A percentile compares a stretch with the other conserved stretches of the same genome.
These are phyloP conservation scores for Urocynchramus pylzowi DNA, from an alignment of 2,113 vertebrate species.

Conservation along the genomic window DNA sequence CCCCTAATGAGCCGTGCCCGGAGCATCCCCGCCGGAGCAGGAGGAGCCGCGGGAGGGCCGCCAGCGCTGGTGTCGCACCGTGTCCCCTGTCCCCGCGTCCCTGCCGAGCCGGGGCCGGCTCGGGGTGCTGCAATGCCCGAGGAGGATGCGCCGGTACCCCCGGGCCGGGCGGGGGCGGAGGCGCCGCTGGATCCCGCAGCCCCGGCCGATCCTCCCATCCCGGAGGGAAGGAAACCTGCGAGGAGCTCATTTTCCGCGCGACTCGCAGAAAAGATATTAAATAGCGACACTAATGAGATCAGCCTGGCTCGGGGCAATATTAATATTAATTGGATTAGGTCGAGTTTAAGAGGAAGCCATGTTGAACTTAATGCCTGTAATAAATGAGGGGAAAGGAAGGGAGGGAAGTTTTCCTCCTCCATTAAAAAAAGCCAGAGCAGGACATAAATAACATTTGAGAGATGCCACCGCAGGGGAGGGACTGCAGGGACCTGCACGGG, in stretches of 20 bases:
- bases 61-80: not conserved
- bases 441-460: not conserved
- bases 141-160: no score
- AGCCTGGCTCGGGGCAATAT: not conserved
- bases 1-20: not conserved
- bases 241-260: not conserved
- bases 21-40: not conserved
- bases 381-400: conserved; percentile 27
- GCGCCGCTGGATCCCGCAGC: rapidly evolving
- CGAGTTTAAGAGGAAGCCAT: conserved; percentile 28
- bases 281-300: conserved; percentile 19
- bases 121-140: no score
- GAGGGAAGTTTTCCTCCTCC: not conserved
- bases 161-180: rapidly evolving
- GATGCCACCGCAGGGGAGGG: rapidly evolving
- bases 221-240: not conserved
- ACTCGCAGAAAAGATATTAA: conserved; percentile 12
- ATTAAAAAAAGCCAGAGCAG: not conserved
- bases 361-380: not conserved
- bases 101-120: no score
- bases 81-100: no score
- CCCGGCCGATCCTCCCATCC: not conserved
- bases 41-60: not conserved
- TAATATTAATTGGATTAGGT: conserved; percentile 38
- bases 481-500: not conserved